Evolutionary conservation across 2,797 vertebrate genomes (phyloP).

Genomic region (Eutrigla gurnardus): DNA sequence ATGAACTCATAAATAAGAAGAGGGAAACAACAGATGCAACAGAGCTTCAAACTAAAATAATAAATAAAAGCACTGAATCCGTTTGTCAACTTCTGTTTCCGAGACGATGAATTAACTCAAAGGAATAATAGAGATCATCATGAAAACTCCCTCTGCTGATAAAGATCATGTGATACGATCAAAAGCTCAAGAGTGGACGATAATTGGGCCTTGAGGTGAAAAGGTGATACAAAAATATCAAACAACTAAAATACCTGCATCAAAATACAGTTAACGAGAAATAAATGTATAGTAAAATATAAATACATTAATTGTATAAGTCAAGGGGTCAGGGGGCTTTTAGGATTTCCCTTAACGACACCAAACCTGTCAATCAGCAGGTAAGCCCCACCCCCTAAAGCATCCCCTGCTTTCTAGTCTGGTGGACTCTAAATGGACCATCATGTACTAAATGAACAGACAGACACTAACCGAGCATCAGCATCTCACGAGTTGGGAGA

Average conservation of each 20-base stretch:
- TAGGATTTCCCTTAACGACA: too few relatives aligned
- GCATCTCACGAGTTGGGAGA: too few relatives aligned
- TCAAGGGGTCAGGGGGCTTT: too few relatives aligned
- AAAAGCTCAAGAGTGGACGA: not conserved
- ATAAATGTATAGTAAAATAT: not conserved
- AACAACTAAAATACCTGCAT: not conserved
- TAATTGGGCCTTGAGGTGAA: not conserved
- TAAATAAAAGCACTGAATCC: not conserved
- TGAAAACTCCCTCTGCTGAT: not conserved
- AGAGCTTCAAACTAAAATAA: not conserved
- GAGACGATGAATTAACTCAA: not conserved
- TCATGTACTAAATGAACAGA: too few relatives aligned
- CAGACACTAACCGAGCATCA: not conserved
- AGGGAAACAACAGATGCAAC: not conserved
- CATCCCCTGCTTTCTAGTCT: too few relatives aligned
- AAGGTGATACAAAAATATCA: not conserved
- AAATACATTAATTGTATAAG: not conserved
- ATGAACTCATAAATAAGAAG: not conserved
- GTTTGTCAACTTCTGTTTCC: not conserved
- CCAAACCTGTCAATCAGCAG: too few relatives aligned
- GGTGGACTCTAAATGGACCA: too few relatives aligned
- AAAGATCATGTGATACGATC: not conserved
- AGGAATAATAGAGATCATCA: not conserved
- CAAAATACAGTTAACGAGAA: not conserved
- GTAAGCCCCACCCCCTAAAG: too few relatives aligned